A percentile compares a stretch with the other conserved stretches of the same genome.
Evolutionary conservation across 2,888 invertebrate species (phyloP).

Genomic region (Flabesymbios commensalis): DNA sequence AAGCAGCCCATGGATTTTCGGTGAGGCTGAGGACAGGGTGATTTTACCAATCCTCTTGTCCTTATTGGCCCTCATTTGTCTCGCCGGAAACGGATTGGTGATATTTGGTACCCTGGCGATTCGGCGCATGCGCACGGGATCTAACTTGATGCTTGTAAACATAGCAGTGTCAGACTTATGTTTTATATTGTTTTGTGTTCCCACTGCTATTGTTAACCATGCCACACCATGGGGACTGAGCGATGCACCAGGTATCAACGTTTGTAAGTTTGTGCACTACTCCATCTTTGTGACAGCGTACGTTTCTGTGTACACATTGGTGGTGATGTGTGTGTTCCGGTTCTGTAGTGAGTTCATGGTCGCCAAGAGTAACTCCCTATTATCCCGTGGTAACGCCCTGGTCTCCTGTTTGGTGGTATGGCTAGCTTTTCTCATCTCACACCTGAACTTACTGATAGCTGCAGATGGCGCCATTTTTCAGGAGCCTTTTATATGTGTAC

Average conservation of each 20-base stretch:
- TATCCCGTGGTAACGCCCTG: slow-evolving; percentile 22
- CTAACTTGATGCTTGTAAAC: slow-evolving; percentile 35
- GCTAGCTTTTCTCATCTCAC: slow-evolving; percentile 30
- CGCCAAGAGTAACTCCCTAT: neutral
- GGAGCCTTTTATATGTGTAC: slow-evolving; percentile 32
- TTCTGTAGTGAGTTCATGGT: slow-evolving; percentile 22
- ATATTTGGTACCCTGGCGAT: slow-evolving; percentile 19
- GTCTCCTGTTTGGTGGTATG: slow-evolving; percentile 31
- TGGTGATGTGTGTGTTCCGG: slow-evolving; percentile 34
- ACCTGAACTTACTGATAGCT: slow-evolving; percentile 31
- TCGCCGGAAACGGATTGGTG: slow-evolving; percentile 27
- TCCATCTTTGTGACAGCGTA: slow-evolving; percentile 36
- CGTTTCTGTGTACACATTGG: slow-evolving; percentile 35
- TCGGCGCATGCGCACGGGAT: slow-evolving; percentile 28
- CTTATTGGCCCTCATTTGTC: slow-evolving; percentile 21
- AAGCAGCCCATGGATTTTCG: slow-evolving; percentile 29
- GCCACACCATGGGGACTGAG: neutral
- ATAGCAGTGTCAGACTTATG: slow-evolving; percentile 28
- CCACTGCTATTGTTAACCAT: slow-evolving; percentile 29
- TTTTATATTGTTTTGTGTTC: slow-evolving; percentile 26
- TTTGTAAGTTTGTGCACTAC: slow-evolving; percentile 34
- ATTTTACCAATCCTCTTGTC: slow-evolving; percentile 28
- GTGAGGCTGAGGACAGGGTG: slow-evolving; percentile 17
- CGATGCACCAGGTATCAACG: neutral
- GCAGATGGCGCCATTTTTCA: slow-evolving; percentile 30